Conservation (phyloP, 2,113 vertebrate genomes). For the Ptilonorhynchus violaceus region DNA sequence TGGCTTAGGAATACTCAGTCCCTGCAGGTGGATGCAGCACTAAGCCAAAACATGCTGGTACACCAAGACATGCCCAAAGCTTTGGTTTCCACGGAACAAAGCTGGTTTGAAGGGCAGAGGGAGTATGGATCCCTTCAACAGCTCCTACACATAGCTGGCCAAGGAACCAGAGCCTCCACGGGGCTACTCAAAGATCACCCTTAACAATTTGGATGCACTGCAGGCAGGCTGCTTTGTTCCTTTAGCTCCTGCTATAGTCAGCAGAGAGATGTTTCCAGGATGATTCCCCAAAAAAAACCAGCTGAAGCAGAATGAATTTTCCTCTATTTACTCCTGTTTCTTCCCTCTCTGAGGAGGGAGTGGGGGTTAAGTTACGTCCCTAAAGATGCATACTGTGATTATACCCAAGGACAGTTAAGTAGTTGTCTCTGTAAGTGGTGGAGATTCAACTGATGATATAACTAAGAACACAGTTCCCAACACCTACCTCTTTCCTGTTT, state of each 20-base stretch:
- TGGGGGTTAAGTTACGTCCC: background rate
- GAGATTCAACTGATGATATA: background rate
- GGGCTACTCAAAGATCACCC: background rate
- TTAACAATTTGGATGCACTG: background rate
- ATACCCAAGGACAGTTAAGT: background rate
- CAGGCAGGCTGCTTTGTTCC: background rate
- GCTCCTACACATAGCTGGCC: background rate
- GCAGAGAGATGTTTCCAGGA: background rate
- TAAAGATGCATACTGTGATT: background rate
- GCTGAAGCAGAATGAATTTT: background rate
- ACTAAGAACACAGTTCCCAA: background rate
- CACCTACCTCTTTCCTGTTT: background rate
- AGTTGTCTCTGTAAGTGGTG: background rate
- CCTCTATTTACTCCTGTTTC: background rate
- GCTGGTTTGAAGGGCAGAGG: background rate
- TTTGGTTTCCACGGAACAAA: background rate
- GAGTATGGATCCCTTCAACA: background rate
- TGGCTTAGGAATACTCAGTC: background rate
- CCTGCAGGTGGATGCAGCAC: background rate
- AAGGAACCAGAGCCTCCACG: background rate
- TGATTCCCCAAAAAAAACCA: background rate
- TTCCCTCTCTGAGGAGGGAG: background rate
- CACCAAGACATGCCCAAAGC: accelerated
- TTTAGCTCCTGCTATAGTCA: background rate
- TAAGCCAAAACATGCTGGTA: background rate